phyloP scores from a whole-genome alignment of 2,888 invertebrate species.

The Galerucella calmariensis region DNA sequence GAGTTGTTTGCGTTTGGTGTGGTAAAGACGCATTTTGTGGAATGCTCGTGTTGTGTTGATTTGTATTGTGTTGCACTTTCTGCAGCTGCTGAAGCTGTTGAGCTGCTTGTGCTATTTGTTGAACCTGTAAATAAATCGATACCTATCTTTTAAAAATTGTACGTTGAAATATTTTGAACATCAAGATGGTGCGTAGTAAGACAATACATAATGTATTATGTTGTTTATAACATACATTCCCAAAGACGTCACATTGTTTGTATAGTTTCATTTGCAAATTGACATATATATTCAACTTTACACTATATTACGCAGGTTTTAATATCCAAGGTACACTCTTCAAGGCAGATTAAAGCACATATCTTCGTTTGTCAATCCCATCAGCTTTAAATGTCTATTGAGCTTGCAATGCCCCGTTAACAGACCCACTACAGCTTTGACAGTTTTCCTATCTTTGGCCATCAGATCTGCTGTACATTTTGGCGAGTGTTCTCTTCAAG shows the following conservation, averaged over 20 bases:
- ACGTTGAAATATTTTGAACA: constrained; percentile 4
- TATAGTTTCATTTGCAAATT: background rate
- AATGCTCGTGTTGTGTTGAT: constrained; percentile 63
- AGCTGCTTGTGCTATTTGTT: constrained; percentile 87
- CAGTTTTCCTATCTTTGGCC: no score
- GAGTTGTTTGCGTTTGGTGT: constrained; percentile 67
- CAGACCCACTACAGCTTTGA: no score
- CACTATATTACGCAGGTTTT: no score
- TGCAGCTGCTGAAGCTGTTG: constrained; percentile 86
- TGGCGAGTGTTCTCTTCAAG: no score
- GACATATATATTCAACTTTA: no score
- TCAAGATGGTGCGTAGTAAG: constrained; percentile 6
- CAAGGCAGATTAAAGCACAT: no score
- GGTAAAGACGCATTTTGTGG: constrained; percentile 65
- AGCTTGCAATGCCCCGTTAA: no score
- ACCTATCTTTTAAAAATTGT: background rate
- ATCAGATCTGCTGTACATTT: no score
- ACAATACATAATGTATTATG: background rate
- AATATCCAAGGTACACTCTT: no score
- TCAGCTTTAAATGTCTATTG: no score
- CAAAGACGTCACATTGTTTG: background rate
- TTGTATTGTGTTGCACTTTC: constrained; percentile 67
- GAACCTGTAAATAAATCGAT: constrained; percentile 68
- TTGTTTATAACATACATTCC: background rate
- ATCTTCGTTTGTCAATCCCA: no score